Evolutionary conservation across 2,888 invertebrate species (phyloP).

Genomic region (Holacanthella duospinosa): DNA sequence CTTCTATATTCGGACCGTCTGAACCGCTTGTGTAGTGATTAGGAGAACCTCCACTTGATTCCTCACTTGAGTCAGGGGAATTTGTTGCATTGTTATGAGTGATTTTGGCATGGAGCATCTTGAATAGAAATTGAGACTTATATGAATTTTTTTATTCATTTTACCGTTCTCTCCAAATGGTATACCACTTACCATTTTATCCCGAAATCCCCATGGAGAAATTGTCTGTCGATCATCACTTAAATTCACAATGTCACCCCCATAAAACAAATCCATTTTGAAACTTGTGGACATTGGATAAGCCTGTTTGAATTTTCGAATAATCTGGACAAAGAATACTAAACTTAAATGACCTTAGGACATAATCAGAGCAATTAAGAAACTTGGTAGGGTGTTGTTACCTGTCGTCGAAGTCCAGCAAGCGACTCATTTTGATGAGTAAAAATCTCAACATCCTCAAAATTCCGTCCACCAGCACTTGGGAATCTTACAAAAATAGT

Average conservation of each 20-base stretch:
- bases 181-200: constrained; percentile 56
- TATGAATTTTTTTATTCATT: no score
- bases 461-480: constrained; percentile 61
- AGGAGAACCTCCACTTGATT: constrained; percentile 86
- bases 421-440: constrained; percentile 92
- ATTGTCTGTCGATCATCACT: constrained; percentile 77
- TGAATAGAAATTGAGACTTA: constrained; percentile 31
- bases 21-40: constrained; percentile 57
- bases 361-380: not conserved
- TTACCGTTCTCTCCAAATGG: not conserved
- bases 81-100: constrained; percentile 61
- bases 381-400: constrained; percentile 43
- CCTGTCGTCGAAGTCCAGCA: constrained; percentile 67
- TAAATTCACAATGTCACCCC: constrained; percentile 76
- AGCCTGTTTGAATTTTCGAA: constrained; percentile 34
- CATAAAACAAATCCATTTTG: constrained; percentile 80
- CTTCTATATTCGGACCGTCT: constrained; percentile 66
- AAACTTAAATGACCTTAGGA: not conserved
- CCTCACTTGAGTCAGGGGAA: constrained; percentile 85
- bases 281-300: constrained; percentile 49
- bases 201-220: constrained; percentile 70
- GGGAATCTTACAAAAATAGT: constrained; percentile 76
- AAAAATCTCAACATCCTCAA: constrained; percentile 82
- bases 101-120: constrained; percentile 65
- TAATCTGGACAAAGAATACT: constrained; percentile 22